A percentile compares a stretch with the other conserved stretches of the same genome.
Evolutionary conservation across 2,797 vertebrate species (phyloP).

Genomic region (Sternarchorhynchus goeldii): DNA sequence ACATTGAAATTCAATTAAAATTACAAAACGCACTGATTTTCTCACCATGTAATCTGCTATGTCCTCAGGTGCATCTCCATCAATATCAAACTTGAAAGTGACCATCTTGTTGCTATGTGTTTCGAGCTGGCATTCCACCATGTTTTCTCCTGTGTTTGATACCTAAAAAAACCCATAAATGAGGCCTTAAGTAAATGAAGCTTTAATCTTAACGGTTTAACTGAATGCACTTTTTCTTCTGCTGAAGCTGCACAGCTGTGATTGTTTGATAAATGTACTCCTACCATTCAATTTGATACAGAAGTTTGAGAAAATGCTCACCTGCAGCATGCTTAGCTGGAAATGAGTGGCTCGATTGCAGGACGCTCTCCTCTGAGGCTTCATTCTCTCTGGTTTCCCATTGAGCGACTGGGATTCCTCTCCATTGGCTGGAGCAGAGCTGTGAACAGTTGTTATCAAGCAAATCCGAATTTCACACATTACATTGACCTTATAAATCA

Average conservation of each 20-base stretch:
- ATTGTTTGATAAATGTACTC: slow-evolving; percentile 3
- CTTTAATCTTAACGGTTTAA: not conserved
- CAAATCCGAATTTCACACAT: not conserved
- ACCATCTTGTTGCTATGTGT: slow-evolving; percentile 97
- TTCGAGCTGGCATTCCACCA: slow-evolving; percentile 94
- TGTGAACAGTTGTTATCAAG: slow-evolving; percentile 49
- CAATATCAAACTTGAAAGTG: slow-evolving; percentile 95
- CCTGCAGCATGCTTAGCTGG: slow-evolving; percentile 90
- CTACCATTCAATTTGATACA: not conserved
- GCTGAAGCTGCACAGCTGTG: not conserved
- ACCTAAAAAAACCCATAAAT: slow-evolving; percentile 70
- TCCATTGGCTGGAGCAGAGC: slow-evolving; percentile 69
- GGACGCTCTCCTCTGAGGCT: slow-evolving; percentile 82
- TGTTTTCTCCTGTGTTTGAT: slow-evolving; percentile 88
- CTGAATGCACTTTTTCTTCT: not conserved
- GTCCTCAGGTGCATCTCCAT: slow-evolving; percentile 92
- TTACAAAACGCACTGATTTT: slow-evolving; percentile 6
- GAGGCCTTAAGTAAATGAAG: not conserved
- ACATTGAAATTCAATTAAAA: slow-evolving; percentile 21
- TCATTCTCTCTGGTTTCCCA: slow-evolving; percentile 83
- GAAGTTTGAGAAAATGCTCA: slow-evolving; percentile 50
- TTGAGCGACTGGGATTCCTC: slow-evolving; percentile 73
- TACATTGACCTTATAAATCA: slow-evolving; percentile 7
- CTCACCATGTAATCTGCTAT: slow-evolving; percentile 92
- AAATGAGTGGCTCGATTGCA: slow-evolving; percentile 83